Evolutionary conservation across 1,140 invertebrate genomes (phyloP).

Genomic region (Drosophila cardini): DNA sequence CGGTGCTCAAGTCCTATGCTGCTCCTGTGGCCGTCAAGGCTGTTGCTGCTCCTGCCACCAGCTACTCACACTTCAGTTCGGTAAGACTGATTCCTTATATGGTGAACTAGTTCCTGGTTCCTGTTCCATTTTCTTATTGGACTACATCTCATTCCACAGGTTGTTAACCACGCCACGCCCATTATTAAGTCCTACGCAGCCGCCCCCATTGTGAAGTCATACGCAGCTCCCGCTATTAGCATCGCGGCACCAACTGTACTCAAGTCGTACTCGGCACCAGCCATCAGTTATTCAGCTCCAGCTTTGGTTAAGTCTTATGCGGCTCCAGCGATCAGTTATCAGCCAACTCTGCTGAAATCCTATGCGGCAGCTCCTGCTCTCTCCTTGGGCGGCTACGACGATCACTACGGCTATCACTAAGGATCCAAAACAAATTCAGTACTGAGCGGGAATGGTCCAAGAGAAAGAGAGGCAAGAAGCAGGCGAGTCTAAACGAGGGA

Average conservation of each 20-base stretch:
- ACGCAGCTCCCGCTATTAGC: slow-evolving; percentile 23
- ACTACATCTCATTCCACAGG: slow-evolving; percentile 39
- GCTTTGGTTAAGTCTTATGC: slow-evolving; percentile 63
- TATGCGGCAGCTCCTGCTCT: slow-evolving; percentile 64
- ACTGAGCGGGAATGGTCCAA: slow-evolving; percentile 7
- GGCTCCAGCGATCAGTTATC: slow-evolving; percentile 56
- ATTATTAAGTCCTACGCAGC: slow-evolving; percentile 53
- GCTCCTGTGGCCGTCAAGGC: slow-evolving; percentile 64
- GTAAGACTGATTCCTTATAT: slow-evolving; percentile 38
- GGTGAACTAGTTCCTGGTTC: too few relatives aligned
- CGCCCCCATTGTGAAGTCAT: background rate
- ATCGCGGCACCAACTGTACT: slow-evolving; percentile 40
- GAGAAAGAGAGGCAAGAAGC: slow-evolving; percentile 12
- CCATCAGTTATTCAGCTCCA: slow-evolving; percentile 73
- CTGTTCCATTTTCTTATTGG: background rate
- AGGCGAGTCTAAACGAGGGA: background rate
- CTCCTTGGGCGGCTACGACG: slow-evolving; percentile 60
- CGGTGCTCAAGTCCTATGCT: slow-evolving; percentile 49
- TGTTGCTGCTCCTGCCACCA: slow-evolving; percentile 48
- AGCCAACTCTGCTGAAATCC: slow-evolving; percentile 45
- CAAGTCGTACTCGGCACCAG: slow-evolving; percentile 63
- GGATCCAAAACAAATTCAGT: slow-evolving; percentile 13
- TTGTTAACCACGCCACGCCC: slow-evolving; percentile 60
- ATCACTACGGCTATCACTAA: slow-evolving; percentile 64
- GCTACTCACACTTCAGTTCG: slow-evolving; percentile 74